Conservation (phyloP, 2,888 invertebrate species). For the Agrypnus murinus region DNA sequence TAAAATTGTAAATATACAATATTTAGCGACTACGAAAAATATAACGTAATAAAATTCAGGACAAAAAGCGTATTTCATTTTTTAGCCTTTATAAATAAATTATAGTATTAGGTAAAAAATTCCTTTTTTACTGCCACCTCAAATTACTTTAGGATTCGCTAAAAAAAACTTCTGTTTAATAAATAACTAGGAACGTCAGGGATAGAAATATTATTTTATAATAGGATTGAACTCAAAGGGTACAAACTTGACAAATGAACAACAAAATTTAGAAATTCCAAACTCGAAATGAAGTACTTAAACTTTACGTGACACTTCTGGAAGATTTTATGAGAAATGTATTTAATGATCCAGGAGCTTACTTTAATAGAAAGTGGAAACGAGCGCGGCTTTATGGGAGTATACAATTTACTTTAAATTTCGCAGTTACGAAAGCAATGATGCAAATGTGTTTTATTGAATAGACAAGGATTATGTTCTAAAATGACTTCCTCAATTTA, state of each 20-base stretch:
- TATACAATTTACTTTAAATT: constrained; percentile 8
- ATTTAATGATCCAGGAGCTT: constrained; percentile 12
- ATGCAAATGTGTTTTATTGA: constrained; percentile 10
- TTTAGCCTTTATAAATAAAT: too few relatives aligned
- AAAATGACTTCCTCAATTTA: neutral
- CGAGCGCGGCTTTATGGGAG: constrained; percentile 10
- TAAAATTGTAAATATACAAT: too few relatives aligned
- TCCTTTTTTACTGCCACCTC: neutral
- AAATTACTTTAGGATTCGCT: neutral
- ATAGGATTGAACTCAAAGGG: neutral
- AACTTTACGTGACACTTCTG: constrained; percentile 14
- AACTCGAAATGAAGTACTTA: constrained; percentile 12
- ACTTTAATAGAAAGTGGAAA: constrained; percentile 18
- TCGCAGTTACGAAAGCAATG: constrained; percentile 2
- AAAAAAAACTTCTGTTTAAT: neutral
- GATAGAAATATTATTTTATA: neutral
- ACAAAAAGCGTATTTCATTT: too few relatives aligned
- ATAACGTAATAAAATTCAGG: too few relatives aligned
- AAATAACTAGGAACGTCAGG: neutral
- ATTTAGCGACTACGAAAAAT: too few relatives aligned
- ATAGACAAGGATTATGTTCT: neutral
- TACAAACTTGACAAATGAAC: constrained; percentile 15
- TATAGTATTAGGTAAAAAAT: neutral
- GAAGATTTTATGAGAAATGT: constrained; percentile 12
- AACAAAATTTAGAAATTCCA: constrained; percentile 15